Evolutionary conservation across 2,113 vertebrate genomes (phyloP).

Genomic region (Caranx melampygus): DNA sequence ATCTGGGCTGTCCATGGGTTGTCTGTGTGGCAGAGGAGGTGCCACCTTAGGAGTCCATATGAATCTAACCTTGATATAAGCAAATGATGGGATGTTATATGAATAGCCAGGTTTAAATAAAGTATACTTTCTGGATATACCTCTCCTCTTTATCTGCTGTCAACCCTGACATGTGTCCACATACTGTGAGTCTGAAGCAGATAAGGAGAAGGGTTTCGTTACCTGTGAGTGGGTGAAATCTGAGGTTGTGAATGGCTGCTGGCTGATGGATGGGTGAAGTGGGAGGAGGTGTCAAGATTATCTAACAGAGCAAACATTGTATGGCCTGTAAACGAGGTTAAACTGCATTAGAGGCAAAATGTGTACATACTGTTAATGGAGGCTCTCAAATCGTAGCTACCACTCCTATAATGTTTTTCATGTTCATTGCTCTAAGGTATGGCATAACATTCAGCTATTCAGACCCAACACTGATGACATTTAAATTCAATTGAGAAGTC

Average conservation of each 20-base stretch:
- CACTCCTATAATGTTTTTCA: neutral
- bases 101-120: conserved; percentile 25
- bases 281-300: conserved; percentile 31
- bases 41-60: conserved; percentile 8
- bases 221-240: conserved; percentile 53
- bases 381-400: neutral
- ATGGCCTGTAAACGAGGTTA: conserved; percentile 15
- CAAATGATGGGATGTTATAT: neutral
- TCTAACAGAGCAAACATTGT: conserved; percentile 26
- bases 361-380: neutral
- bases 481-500: neutral
- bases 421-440: neutral
- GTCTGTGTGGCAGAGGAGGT: conserved; percentile 16
- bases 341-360: neutral
- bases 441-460: neutral
- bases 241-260: conserved; percentile 37
- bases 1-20: conserved; percentile 12
- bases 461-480: no score
- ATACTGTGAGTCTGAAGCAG: conserved; percentile 35
- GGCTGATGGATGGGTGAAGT: conserved; percentile 40
- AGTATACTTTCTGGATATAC: conserved; percentile 17
- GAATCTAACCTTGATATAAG: conserved; percentile 15
- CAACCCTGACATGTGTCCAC: conserved; percentile 39
- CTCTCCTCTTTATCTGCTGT: conserved; percentile 39
- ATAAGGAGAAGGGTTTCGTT: conserved; percentile 45